phyloP scores from a whole-genome alignment of 2,113 vertebrate genomes.

The Phycodurus eques region DNA sequence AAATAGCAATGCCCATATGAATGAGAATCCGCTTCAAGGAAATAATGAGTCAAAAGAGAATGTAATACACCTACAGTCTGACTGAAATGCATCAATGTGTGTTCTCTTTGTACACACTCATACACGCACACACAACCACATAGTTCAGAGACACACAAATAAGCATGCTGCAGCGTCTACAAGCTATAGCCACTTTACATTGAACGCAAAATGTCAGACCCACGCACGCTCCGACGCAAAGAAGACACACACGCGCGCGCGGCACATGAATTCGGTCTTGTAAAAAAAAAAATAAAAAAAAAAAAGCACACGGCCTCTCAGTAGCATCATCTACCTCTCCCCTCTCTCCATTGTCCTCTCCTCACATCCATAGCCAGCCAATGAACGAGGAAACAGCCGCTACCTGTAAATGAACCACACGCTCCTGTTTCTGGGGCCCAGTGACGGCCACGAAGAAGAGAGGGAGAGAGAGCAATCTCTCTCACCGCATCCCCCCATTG shows the following conservation, averaged over 20 bases:
- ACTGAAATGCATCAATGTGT: slow-evolving; percentile 66
- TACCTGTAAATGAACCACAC: slow-evolving; percentile 98
- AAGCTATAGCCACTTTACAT: slow-evolving; percentile 41
- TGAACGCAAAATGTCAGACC: slow-evolving; percentile 29
- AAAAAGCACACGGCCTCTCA: slow-evolving; percentile 63
- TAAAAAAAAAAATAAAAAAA: slow-evolving; percentile 24
- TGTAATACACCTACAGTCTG: slow-evolving; percentile 71
- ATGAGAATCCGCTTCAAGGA: slow-evolving; percentile 57
- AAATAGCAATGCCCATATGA: slow-evolving; percentile 41
- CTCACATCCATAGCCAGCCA: slow-evolving; percentile 77
- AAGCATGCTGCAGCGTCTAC: slow-evolving; percentile 65
- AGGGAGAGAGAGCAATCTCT: slow-evolving; percentile 77
- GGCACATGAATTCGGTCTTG: slow-evolving; percentile 66
- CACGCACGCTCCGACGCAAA: slow-evolving; percentile 20
- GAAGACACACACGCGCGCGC: slow-evolving; percentile 22
- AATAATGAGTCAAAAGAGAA: slow-evolving; percentile 65
- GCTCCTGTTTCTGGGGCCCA: slow-evolving; percentile 90
- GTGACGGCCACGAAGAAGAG: slow-evolving; percentile 87
- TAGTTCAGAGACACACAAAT: slow-evolving; percentile 51
- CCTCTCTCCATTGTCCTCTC: slow-evolving; percentile 75
- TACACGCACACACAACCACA: slow-evolving; percentile 41
- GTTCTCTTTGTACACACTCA: slow-evolving; percentile 44
- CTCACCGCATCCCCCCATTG: slow-evolving; percentile 78
- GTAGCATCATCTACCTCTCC: slow-evolving; percentile 75
- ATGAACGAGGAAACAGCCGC: slow-evolving; percentile 76